These are phyloP conservation scores for Myanophis thanlyinensis DNA, from an alignment of 2,113 vertebrate species.

Conservation along the genomic window DNA sequence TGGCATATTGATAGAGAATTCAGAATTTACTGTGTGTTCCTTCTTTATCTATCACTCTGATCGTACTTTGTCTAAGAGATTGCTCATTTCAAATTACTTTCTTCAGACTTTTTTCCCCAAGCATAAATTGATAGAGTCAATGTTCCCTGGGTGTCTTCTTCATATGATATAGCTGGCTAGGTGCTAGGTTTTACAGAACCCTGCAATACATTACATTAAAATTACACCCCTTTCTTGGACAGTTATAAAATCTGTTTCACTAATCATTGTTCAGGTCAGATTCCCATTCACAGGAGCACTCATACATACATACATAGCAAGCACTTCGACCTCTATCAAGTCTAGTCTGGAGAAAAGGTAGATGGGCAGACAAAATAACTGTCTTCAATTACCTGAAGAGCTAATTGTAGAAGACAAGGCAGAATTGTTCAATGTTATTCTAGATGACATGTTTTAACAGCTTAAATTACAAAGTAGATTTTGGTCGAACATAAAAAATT, in stretches of 20 bases:
- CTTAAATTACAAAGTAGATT: not conserved
- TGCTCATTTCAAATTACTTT: not conserved
- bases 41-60: not conserved
- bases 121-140: not conserved
- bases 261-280: not conserved
- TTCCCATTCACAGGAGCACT: not conserved
- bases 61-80: not conserved
- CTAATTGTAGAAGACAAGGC: not conserved
- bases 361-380: not conserved
- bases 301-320: not conserved
- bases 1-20: not conserved
- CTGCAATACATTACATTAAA: not conserved
- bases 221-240: not conserved
- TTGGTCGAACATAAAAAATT: not conserved
- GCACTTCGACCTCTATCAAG: not conserved
- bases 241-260: not conserved
- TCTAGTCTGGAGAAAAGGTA: not conserved
- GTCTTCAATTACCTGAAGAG: not conserved
- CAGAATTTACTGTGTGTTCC: not conserved
- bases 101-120: not conserved
- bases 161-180: not conserved
- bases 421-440: not conserved
- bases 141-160: not conserved
- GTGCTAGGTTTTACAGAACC: not conserved
- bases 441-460: not conserved